Conservation (phyloP, 2,888 invertebrate species). For the Heliconius charithonia region DNA sequence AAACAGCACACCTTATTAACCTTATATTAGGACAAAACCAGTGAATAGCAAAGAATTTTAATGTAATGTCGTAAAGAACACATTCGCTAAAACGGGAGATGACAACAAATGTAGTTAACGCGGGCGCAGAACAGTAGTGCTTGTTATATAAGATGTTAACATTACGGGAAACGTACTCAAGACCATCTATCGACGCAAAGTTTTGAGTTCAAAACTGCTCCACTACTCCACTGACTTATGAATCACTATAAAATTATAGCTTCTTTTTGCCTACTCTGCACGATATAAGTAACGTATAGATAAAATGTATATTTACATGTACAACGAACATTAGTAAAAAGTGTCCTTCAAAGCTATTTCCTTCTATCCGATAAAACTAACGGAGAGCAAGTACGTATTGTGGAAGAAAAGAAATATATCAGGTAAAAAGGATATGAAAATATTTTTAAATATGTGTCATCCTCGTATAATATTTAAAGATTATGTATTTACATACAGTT, state of each 20-base stretch:
- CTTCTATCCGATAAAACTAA: background rate
- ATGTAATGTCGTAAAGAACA: background rate
- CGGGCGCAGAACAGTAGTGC: no score
- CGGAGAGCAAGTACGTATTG: background rate
- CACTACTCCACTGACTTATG: background rate
- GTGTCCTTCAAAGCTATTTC: background rate
- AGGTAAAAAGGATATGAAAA: background rate
- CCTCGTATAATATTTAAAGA: slow-evolving; percentile 1
- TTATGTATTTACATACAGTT: slow-evolving; percentile 25
- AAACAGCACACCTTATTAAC: background rate
- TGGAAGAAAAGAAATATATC: background rate
- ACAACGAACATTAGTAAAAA: background rate
- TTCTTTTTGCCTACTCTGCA: background rate
- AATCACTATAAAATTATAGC: background rate
- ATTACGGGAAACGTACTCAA: no score
- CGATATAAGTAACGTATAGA: background rate
- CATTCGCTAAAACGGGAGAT: background rate
- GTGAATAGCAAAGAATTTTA: background rate
- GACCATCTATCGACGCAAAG: no score
- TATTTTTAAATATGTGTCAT: slow-evolving; percentile 2
- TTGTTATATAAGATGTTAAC: no score
- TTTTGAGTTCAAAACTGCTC: background rate
- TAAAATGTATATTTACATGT: background rate
- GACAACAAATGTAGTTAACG: no score
- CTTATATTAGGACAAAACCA: background rate